Conservation (phyloP, 2,888 invertebrate genomes). For the Philhelius pedissequus region DNA sequence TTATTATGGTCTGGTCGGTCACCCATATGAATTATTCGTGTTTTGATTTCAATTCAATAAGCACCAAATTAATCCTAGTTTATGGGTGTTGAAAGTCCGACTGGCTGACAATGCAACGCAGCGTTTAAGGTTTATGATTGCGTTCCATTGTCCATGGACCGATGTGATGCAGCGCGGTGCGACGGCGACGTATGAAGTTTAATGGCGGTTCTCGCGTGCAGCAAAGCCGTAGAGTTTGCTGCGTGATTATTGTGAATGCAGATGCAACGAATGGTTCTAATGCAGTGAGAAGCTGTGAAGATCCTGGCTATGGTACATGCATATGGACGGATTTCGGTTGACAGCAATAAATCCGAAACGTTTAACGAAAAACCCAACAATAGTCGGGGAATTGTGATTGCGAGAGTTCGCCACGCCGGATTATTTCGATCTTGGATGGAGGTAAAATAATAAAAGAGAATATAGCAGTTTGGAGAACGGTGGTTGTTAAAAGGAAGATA, state of each 20-base stretch:
- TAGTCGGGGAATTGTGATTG: constrained; percentile 39
- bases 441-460: constrained; percentile 7
- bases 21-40: constrained; percentile 70
- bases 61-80: constrained; percentile 79
- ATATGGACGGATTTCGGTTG: constrained; percentile 45
- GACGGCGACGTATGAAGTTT: neutral
- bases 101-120: constrained; percentile 71
- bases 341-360: constrained; percentile 68
- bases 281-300: constrained; percentile 48
- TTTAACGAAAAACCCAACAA: constrained; percentile 64
- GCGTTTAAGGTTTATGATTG: constrained; percentile 71
- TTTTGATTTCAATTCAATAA: constrained; percentile 79
- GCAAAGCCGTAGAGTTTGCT: constrained; percentile 3
- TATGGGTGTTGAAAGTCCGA: constrained; percentile 77
- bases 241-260: constrained; percentile 57
- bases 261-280: constrained; percentile 68
- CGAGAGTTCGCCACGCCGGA: constrained; percentile 7
- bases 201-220: constrained; percentile 36
- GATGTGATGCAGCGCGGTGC: neutral
- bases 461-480: neutral
- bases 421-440: constrained; percentile 1
- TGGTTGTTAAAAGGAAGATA: neutral
- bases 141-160: constrained; percentile 70
- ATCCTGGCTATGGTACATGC: constrained; percentile 24
- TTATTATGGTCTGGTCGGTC: neutral